Base-by-base conservation (phyloP, 1,140 invertebrate genomes). In the Teleogryllus occipitalis region DNA sequence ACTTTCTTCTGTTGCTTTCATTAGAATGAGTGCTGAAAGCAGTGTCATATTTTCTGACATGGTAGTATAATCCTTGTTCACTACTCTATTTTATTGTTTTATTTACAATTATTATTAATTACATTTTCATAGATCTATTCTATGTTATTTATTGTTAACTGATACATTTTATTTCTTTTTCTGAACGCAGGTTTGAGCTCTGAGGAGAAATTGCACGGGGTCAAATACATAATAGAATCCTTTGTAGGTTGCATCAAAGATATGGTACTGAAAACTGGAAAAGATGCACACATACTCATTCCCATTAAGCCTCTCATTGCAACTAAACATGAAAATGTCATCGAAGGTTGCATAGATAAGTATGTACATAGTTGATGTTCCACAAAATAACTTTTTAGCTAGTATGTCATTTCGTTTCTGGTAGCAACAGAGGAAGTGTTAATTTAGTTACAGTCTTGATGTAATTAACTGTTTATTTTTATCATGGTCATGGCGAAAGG, bases 221-320 rank as follows among this genome's bases (percentile, higher is more conserved):
- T 96, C 0, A 96, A 95, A 86, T 96, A 96, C 83, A 94, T 96
- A 65, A 96, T 95, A 81, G 94, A 96, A 87, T 96, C 95, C 14
- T 97, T 97, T 85, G 94, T 97, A 74, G 96, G 96, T 6, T 97
- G 96, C 84, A 94, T 97, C 80, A 92, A 93, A 83, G 92, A 96
- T 82, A 93, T 97, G 85, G 90, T 94, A 12, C 87, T 97, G 27
- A 93, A 92, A 85, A 94, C 93, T 7, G 93, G 93, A 8, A 95
- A 95, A 87, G 93, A 93, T 2, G 93, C 93, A 0, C 94, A 92
- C 39, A 92, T 94, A 87, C 87, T 95, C 47, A 85, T 94, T 65
- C 92, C 93, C 8, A 94, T 95, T 80, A 90, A 90, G 47, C 93
- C 95, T 8, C 85, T 96, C 12, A 93, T 95, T 80, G 93, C 93